Conservation (phyloP, 2,888 invertebrate species). For the Stenolophus ochropezus region DNA sequence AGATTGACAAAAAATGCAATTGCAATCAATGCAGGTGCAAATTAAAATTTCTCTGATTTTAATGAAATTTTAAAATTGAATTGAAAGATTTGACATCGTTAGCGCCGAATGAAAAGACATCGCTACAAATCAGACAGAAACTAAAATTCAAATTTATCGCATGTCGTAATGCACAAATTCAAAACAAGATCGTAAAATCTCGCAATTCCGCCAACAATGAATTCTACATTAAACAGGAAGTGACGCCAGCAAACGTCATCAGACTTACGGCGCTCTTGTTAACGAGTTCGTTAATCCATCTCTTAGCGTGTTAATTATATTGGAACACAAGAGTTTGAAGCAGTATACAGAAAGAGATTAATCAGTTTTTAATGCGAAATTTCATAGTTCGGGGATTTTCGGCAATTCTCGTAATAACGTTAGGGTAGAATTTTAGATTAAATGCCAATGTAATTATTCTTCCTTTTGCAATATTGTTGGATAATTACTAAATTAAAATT, state of each 20-base stretch:
- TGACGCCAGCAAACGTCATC: conserved; percentile 3
- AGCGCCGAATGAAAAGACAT: not conserved
- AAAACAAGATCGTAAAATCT: conserved; percentile 20
- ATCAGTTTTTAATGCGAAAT: conserved; percentile 55
- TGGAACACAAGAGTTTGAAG: conserved; percentile 21
- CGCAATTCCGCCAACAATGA: conserved; percentile 13
- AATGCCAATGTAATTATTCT: conserved; percentile 23
- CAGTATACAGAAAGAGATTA: conserved; percentile 35
- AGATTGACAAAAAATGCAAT: too few relatives aligned
- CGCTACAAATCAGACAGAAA: not conserved
- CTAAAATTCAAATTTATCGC: conserved; percentile 7
- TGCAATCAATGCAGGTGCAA: too few relatives aligned
- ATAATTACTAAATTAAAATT: conserved; percentile 11
- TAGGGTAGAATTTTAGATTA: conserved; percentile 6
- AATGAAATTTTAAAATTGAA: not conserved
- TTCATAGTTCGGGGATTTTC: conserved; percentile 9
- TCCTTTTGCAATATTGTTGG: conserved; percentile 1
- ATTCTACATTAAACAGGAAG: conserved; percentile 1
- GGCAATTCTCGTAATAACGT: conserved; percentile 12
- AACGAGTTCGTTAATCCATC: conserved; percentile 51
- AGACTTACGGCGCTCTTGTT: conserved; percentile 21
- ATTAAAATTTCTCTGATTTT: too few relatives aligned
- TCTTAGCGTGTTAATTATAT: conserved; percentile 51
- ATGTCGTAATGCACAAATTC: conserved; percentile 3
- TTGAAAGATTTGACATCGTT: too few relatives aligned